Base-by-base conservation (phyloP, 1,140 invertebrate species). In the Panagrolaimus sp. region DNA sequence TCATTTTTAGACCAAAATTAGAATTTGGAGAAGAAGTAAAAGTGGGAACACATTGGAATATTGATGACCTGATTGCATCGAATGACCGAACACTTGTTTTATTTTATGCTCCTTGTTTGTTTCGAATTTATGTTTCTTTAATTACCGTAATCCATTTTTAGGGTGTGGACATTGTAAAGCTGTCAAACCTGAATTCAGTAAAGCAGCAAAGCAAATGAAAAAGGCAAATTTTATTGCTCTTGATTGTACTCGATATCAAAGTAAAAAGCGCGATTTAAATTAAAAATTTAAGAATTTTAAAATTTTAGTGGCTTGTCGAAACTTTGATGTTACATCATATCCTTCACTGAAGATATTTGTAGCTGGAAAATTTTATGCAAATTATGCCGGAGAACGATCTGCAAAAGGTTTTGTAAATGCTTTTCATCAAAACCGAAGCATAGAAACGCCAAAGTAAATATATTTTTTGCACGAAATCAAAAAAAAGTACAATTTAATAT, bases 41-140 rank as follows among this genome's bases (percentile, higher is more conserved):
- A 4, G 26, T 21, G 8, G 48, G n/a, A 9, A 52, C 17, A 5
- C 48, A 52, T 24, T 24, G 17, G 17, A 52, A 52, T 12, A 21
- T 52, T 12, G 48, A 52, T 5, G 26, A 52, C 17, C 48, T 21
- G 17, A 52, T 52, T 14, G 48, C 48, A 12, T n/a, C n/a, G n/a
- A 15, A 15, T 12, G 48, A 52, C 7, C 48, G 48, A 4, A 52
- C n/a, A 8, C 26, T 52, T 8, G 48, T 52, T n/a, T 52, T 52
- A 24, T 52, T 52, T 52, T 52, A 52, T 12, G 48, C 48, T 52
- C 48, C 48, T 52, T 52, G 48, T 52, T 21, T 12, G 48, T 52
- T 52, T 52, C 26, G 26, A 52, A 52, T 21, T 21, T 12, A 4
- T 21, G 7, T 8, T 2, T 14, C 26, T 7, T 12, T 21, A 52